Base-by-base conservation (phyloP, 2,888 invertebrate genomes). In the Torymus aiolomorphi region DNA sequence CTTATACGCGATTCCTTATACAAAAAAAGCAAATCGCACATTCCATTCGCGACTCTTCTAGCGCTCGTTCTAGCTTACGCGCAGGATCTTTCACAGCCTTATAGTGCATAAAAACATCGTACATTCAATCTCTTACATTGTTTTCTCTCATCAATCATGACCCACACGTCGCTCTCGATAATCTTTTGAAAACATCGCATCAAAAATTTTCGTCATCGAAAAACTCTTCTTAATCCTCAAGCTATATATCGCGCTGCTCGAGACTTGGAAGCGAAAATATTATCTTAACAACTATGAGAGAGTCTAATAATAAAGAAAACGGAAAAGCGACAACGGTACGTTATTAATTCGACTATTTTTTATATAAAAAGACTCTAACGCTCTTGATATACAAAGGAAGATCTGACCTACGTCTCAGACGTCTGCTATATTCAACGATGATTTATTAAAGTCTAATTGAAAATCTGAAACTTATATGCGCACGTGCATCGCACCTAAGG, bases 41-140 rank as follows among this genome's bases (percentile, higher is more conserved):
- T 63, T 73, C 52, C 67, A 69, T 52, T 72, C 56, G 51, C 56
- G 57, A 52, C 65, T 70, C 42, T 66, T 52, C 54, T 52, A 20
- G 31, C 42, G 14, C 42, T 42, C 42, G 42, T 42, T 42, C 8
- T 42, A 31, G 20, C 13, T 14, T n/a, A 54, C 16, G 52, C 62
- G 73, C 65, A 69, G 24, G 49, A 65, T 59, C 65, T 78, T 73
- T 81, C 81, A 81, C 81, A 81, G 81, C 81, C 81, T 76, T 76
- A 78, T 76, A 78, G 49, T 76, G 78, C 80, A 80, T 24, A 69
- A 67, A 76, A 59, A 73, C 57, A 65, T 61, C 66, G 56, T 57
- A 49, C 51, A 73, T 13, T 54, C 69, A 24, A 12, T 24, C n/a
- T 16, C 31, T 72, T 57, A 8, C 18, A 49, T 13, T n/a, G 12